These are phyloP conservation scores for Threskiornis aethiopicus DNA, from an alignment of 2,797 vertebrate species.

Conservation along the genomic window DNA sequence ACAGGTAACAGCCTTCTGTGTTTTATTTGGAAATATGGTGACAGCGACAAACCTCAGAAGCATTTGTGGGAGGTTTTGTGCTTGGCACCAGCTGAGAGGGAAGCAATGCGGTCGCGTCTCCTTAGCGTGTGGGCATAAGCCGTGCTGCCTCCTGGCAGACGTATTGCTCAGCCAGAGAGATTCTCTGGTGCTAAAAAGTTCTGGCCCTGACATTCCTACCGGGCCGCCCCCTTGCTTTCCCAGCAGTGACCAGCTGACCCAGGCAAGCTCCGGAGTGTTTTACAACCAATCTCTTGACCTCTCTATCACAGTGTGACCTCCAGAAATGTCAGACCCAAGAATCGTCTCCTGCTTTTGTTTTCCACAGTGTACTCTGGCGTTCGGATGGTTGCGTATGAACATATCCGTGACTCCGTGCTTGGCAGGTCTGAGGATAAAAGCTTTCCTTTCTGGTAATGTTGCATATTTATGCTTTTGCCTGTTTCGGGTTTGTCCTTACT, in stretches of 20 bases:
- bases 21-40: background rate
- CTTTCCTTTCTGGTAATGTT: constrained; percentile 84
- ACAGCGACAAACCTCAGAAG: background rate
- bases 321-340: background rate
- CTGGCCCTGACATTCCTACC: background rate
- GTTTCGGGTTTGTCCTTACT: background rate
- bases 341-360: background rate
- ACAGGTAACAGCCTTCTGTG: background rate
- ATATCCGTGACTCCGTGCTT: constrained; percentile 81
- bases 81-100: background rate
- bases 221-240: background rate
- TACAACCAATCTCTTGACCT: background rate
- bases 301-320: background rate
- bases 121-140: background rate
- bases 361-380: constrained; percentile 83
- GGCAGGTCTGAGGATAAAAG: constrained; percentile 75
- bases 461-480: background rate
- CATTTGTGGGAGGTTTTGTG: background rate
- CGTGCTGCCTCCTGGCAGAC: background rate
- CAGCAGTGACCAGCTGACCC: background rate
- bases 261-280: background rate
- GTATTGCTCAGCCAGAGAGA: background rate
- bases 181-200: background rate
- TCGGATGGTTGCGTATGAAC: constrained; percentile 84
- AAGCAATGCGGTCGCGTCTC: background rate